phyloP scores from a whole-genome alignment of 30 jellyfish, hydroid and myxozoan genomes.

The Haliclystus octoradiatus region DNA sequence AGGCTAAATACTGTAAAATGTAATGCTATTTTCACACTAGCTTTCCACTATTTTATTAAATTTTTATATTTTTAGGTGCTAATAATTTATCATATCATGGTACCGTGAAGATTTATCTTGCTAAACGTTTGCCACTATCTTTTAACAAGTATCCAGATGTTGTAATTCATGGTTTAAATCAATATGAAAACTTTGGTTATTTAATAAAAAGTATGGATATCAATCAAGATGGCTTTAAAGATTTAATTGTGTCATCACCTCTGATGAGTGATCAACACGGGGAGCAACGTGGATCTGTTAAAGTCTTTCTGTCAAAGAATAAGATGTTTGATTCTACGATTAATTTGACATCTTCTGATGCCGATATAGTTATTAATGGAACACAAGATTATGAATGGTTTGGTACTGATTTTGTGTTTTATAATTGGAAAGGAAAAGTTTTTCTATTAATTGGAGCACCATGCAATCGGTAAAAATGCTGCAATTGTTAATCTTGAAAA shows the following conservation, averaged over 20 bases:
- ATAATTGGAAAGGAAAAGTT: not conserved
- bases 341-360: not conserved
- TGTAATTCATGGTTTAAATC: conserved; percentile 16
- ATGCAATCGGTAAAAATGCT: conserved; percentile 49
- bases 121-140: conserved; percentile 15
- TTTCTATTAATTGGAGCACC: conserved; percentile 61
- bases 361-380: conserved; percentile 20
- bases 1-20: no score
- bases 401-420: conserved; percentile 40
- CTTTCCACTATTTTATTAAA: no score
- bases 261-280: conserved; percentile 39
- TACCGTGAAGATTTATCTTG: conserved; percentile 50
- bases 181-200: conserved; percentile 56
- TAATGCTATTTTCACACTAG: no score
- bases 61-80: conserved; percentile 53
- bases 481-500: no score
- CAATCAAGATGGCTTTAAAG: conserved; percentile 57
- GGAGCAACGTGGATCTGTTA: conserved; percentile 59
- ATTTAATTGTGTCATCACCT: conserved; percentile 53
- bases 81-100: conserved; percentile 39
- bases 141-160: conserved; percentile 22
- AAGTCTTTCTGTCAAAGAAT: conserved; percentile 16
- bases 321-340: not conserved
- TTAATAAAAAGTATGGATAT: conserved; percentile 30
- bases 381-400: conserved; percentile 62